These are phyloP conservation scores for Lithophane leautieri DNA, from an alignment of 2,888 invertebrate genomes.

Conservation along the genomic window DNA sequence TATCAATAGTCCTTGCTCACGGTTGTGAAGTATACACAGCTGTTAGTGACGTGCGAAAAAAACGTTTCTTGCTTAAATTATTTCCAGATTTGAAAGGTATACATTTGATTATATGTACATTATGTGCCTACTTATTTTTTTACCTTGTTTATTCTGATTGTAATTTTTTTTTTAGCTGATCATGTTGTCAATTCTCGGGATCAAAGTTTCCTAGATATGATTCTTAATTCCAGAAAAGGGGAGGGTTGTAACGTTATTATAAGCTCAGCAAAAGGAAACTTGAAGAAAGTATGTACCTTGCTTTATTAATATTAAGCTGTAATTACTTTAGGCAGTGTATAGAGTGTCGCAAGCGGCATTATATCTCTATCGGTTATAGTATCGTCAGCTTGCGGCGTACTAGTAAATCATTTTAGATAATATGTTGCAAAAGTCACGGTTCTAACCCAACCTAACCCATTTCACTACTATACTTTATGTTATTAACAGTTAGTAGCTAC, in stretches of 20 bases:
- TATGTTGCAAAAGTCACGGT: too few species aligned
- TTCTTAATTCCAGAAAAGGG: constrained; percentile 71
- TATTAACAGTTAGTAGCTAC: not conserved
- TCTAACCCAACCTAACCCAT: too few species aligned
- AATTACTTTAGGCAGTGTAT: too few species aligned
- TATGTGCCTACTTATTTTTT: too few species aligned
- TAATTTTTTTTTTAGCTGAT: constrained; percentile 71
- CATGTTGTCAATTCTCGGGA: constrained; percentile 80
- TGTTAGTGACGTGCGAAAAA: constrained; percentile 79
- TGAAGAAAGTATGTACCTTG: constrained; percentile 74
- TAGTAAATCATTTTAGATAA: too few species aligned
- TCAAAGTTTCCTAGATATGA: constrained; percentile 74
- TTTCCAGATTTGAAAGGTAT: constrained; percentile 79
- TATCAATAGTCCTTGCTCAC: constrained; percentile 75
- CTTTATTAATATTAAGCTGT: constrained; percentile 4
- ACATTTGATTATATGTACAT: not conserved
- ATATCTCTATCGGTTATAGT: too few species aligned
- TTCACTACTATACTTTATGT: too few species aligned
- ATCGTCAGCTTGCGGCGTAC: too few species aligned
- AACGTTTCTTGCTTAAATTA: constrained; percentile 76
- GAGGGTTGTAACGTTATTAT: constrained; percentile 76
- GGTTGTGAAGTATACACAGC: constrained; percentile 80
- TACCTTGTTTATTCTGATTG: not conserved
- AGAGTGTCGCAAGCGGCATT: too few species aligned
- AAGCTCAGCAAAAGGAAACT: constrained; percentile 69